Evolutionary conservation across 1,140 invertebrate species (phyloP).

Genomic region (Parasteatoda tepidariorum): DNA sequence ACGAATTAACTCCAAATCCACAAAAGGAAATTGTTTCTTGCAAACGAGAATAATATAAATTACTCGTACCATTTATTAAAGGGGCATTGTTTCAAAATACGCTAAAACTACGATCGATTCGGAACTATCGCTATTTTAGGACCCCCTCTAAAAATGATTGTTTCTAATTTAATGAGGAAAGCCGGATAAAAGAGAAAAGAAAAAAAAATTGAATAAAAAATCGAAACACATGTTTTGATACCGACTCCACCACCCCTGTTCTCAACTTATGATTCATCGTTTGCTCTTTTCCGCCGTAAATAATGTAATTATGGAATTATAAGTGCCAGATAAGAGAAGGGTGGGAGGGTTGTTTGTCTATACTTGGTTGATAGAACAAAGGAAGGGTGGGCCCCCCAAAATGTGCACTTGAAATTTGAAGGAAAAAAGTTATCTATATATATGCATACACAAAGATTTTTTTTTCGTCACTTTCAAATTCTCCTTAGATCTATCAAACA

Average conservation of each 20-base stretch:
- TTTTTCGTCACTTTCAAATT: too few relatives aligned
- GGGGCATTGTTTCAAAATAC: not conserved
- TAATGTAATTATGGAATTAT: conserved; percentile 27
- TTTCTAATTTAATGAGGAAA: not conserved
- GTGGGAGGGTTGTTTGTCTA: not conserved
- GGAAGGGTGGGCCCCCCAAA: not conserved
- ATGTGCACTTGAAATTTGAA: not conserved
- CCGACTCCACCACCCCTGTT: too few relatives aligned
- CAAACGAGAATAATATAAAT: too few relatives aligned
- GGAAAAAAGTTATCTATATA: too few relatives aligned
- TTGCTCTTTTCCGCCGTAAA: not conserved
- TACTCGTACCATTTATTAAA: too few relatives aligned
- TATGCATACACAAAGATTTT: too few relatives aligned
- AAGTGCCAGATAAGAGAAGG: not conserved
- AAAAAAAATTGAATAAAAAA: not conserved
- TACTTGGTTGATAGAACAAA: not conserved
- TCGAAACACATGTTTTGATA: not conserved
- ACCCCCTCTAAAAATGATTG: not conserved
- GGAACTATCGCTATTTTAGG: not conserved
- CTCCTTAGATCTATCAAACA: too few relatives aligned
- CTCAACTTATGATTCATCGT: conserved; percentile 8
- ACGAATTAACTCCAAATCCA: too few relatives aligned
- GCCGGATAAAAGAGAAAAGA: not conserved
- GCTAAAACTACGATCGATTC: not conserved
- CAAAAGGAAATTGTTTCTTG: too few relatives aligned